Conservation (phyloP, 2,113 vertebrate genomes). For the Pedionomus torquatus region DNA sequence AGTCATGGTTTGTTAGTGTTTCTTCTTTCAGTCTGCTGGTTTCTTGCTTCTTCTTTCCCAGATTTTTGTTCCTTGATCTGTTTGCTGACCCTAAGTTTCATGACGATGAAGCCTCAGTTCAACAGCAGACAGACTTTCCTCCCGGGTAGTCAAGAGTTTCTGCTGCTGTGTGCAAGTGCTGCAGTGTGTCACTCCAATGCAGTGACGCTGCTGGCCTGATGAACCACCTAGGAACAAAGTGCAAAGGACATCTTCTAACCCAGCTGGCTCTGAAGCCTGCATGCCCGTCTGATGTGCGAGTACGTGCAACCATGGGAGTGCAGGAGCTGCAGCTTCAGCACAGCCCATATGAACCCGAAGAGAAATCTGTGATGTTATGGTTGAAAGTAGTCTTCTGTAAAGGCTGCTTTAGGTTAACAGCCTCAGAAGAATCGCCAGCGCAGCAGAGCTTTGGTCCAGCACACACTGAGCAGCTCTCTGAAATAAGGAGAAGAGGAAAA, state of each 20-base stretch:
- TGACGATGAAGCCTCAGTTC: not conserved
- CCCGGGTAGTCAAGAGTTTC: not conserved
- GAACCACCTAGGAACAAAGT: not conserved
- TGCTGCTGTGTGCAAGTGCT: not conserved
- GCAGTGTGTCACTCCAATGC: not conserved
- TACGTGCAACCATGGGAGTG: fast-evolving
- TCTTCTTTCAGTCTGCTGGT: not conserved
- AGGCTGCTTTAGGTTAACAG: not conserved
- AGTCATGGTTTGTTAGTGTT: not conserved
- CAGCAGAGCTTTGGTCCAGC: not conserved
- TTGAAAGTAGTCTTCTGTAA: not conserved
- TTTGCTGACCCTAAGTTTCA: not conserved
- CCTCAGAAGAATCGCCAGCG: not conserved
- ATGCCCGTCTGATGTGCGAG: not conserved
- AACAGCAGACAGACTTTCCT: not conserved
- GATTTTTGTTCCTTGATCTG: not conserved
- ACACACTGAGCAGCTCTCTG: not conserved
- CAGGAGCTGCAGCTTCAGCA: not conserved
- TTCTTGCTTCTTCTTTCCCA: not conserved
- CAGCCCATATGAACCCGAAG: not conserved
- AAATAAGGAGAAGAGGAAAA: not conserved
- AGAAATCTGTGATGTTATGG: not conserved
- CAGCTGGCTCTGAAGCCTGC: not conserved
- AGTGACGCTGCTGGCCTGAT: not conserved
- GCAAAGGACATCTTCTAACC: not conserved